Evolutionary conservation across 2,888 invertebrate genomes (phyloP), one percentile per base, ranked within the genome.

Genomic region (Troides oblongomaculatus): DNA sequence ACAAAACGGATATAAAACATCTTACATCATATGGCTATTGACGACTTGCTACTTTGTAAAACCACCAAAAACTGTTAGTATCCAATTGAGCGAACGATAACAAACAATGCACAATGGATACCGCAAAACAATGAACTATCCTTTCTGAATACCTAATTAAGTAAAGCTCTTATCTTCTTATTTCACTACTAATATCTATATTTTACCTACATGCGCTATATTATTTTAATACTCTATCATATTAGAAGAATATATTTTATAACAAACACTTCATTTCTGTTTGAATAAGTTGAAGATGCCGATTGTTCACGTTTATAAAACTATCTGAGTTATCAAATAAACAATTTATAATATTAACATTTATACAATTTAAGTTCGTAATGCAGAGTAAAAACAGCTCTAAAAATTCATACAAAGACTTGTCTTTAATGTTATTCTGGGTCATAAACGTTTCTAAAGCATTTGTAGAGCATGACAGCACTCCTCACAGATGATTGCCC

Each of bases 21-120:
- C 23, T 60, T 30, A 53, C 53, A 53, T 53, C 17, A 53, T 53
- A 18, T n/a, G 18, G 50, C 63, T 43, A 43, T 43, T 8, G 43
- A 43, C 8, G 8, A 46, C 46, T 10, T 46, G 46, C 46, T 53
- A 71, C 72, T 71, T 73, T 74, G 72, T 69, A 75, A 77, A 76
- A 76, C 71, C 71, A 73, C 75, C 75, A 76, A 78, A 77, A 74
- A 74, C 68, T 73, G 57, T 46, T 43, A 39, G 66, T 69, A 74
- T 73, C 72, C 74, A 72, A 75, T 70, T 72, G 70, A 70, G 68
- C 72, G 69, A 74, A 74, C 75, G 66, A 72, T 72, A 75, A 75
- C 73, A 76, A 77, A 80, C 80, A 79, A 79, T 79, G 75, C 76
- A 80, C 80, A 80, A 80, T 80, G 80, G 78, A 74, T 75, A 75